Conservation (phyloP, 2,113 vertebrate species). For the Macroglossus sobrinus region DNA sequence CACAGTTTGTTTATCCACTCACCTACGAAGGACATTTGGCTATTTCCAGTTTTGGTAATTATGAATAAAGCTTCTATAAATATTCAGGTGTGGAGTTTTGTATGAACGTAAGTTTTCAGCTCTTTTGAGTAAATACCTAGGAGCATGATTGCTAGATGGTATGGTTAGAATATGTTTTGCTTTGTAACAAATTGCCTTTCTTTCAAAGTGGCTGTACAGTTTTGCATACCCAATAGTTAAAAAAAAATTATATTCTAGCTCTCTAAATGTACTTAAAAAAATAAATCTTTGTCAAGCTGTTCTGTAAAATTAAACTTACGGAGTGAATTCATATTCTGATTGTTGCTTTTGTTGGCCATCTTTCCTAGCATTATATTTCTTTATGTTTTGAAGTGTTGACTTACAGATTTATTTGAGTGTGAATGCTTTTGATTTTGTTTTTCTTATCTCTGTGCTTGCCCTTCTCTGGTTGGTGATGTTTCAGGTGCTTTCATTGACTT, state of each 20-base stretch:
- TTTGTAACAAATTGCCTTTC: neutral
- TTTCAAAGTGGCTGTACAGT: neutral
- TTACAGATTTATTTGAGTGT: neutral
- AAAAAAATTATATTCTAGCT: neutral
- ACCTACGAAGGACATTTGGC: neutral
- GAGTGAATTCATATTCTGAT: slow-evolving; percentile 2
- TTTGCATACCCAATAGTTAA: slow-evolving; percentile 1
- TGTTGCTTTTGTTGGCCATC: neutral
- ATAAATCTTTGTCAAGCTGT: neutral
- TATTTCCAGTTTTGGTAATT: slow-evolving; percentile 11
- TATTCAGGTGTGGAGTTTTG: neutral
- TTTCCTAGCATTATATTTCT: slow-evolving; percentile 19
- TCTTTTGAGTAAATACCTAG: neutral
- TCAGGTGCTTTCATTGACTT: neutral
- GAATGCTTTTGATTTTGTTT: neutral
- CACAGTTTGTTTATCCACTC: slow-evolving; percentile 3
- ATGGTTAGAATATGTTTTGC: neutral
- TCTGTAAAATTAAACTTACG: slow-evolving; percentile 4
- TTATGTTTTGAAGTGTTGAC: slow-evolving; percentile 13
- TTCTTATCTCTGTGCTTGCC: neutral
- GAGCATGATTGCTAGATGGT: neutral
- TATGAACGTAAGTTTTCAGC: neutral
- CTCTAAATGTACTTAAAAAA: neutral
- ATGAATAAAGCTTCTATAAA: neutral
- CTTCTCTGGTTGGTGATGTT: neutral